Conservation (phyloP, 1,140 invertebrate species). For the Zaprionus capensis region DNA sequence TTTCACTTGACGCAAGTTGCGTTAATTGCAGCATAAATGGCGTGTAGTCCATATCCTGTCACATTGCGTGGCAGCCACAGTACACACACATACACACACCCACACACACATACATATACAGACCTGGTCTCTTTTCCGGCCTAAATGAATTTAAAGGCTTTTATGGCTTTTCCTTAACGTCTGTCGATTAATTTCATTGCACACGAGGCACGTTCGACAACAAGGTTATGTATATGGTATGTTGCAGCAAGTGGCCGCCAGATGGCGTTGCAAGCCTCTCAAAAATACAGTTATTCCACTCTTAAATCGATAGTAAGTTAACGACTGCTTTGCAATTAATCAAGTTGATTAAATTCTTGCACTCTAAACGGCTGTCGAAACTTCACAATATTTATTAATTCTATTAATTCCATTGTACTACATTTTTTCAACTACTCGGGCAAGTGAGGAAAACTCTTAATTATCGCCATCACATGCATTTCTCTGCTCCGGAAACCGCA, state of each 20-base stretch:
- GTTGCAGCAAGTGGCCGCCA: conserved; percentile 13
- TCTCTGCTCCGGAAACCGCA: conserved; percentile 32
- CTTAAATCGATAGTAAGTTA: not conserved
- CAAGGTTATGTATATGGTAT: conserved; percentile 1
- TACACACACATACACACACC: conserved; percentile 7
- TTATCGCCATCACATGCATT: conserved; percentile 27
- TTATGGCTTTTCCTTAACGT: conserved; percentile 64
- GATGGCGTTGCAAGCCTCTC: not conserved
- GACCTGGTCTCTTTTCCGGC: conserved; percentile 9
- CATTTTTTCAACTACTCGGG: not conserved
- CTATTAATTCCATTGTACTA: not conserved
- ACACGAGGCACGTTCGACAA: conserved; percentile 43
- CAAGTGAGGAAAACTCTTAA: conserved; percentile 20
- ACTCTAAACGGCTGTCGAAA: not conserved
- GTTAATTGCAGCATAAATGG: conserved; percentile 81
- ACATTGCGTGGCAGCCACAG: conserved; percentile 63
- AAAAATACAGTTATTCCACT: not conserved
- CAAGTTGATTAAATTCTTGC: not conserved
- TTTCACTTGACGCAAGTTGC: conserved; percentile 54
- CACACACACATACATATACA: not conserved
- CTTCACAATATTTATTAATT: not conserved
- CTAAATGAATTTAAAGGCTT: conserved; percentile 76
- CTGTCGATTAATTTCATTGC: conserved; percentile 74
- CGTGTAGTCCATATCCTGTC: conserved; percentile 78
- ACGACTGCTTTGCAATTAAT: not conserved